phyloP scores from a whole-genome alignment of 37 sponge, comb jelly and placozoan species.

The Tethya wilhelma region DNA sequence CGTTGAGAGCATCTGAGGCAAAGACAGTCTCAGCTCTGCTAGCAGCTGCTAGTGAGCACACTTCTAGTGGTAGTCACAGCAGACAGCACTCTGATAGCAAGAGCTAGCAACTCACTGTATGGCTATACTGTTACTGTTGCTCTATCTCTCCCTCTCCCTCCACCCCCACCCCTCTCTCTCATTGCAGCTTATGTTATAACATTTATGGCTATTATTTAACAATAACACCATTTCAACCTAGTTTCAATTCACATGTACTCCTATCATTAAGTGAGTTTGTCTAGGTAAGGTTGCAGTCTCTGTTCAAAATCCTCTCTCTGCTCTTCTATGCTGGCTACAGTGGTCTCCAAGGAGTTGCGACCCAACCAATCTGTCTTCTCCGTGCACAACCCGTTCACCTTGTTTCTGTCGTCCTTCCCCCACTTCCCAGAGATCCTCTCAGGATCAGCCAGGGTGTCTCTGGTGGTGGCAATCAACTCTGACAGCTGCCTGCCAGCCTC shows the following conservation, averaged over 20 bases:
- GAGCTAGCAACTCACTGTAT: too few relatives aligned
- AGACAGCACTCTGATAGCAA: too few relatives aligned
- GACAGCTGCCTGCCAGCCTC: conserved; percentile 7
- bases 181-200: background rate
- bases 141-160: conserved; percentile 1
- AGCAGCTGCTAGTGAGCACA: too few relatives aligned
- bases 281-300: conserved; percentile 32
- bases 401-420: conserved; percentile 85
- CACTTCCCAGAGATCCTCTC: conserved; percentile 83
- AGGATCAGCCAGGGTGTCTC: conserved; percentile 44
- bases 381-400: conserved; percentile 69
- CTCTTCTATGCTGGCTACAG: conserved; percentile 19
- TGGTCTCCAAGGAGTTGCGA: background rate
- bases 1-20: background rate
- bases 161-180: background rate
- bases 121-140: too few relatives aligned
- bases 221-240: background rate
- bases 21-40: too few relatives aligned
- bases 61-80: too few relatives aligned
- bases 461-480: conserved; percentile 21
- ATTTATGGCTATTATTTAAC: background rate
- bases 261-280: background rate
- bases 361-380: conserved; percentile 77
- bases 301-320: conserved; percentile 66
- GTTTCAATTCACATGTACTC: background rate